These are phyloP conservation scores for Pica pica DNA, from an alignment of 2,113 vertebrate species.

Conservation along the genomic window DNA sequence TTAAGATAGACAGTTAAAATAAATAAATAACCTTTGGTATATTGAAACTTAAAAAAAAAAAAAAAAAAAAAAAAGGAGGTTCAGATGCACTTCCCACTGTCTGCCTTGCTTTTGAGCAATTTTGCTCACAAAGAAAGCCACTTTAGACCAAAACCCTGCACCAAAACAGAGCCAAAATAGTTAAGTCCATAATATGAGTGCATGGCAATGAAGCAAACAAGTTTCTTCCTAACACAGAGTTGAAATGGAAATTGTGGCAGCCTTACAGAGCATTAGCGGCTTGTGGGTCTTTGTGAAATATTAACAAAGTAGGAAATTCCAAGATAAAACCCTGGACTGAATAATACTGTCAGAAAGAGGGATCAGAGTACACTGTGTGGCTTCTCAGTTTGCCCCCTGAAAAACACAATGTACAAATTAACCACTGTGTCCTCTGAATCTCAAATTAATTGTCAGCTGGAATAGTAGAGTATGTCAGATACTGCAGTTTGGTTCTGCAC, in stretches of 20 bases:
- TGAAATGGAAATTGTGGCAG: slow-evolving; percentile 7
- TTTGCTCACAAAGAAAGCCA: not conserved
- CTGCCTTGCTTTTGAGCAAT: not conserved
- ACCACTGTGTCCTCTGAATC: not conserved
- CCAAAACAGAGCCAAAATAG: not conserved
- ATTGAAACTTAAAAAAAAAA: not conserved
- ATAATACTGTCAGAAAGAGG: not conserved
- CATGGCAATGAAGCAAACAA: slow-evolving; percentile 22
- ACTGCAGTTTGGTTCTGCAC: not conserved
- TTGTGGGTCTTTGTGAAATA: slow-evolving; percentile 5
- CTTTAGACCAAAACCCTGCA: not conserved
- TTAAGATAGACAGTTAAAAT: not conserved
- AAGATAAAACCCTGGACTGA: not conserved
- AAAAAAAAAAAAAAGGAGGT: not conserved
- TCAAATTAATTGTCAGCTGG: not conserved
- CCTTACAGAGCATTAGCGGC: not conserved
- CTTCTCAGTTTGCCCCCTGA: not conserved
- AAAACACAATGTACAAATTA: not conserved
- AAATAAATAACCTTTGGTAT: not conserved
- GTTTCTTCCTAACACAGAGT: slow-evolving; percentile 4
- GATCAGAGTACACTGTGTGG: not conserved
- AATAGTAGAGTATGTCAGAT: not conserved
- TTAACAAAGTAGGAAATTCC: slow-evolving; percentile 27
- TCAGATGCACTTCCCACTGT: not conserved
- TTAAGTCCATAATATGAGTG: not conserved